A percentile compares a stretch with the other conserved stretches of the same genome.
These are phyloP conservation scores for Parnassius glacialis DNA, from an alignment of 2,888 invertebrate genomes.

Conservation along the genomic window DNA sequence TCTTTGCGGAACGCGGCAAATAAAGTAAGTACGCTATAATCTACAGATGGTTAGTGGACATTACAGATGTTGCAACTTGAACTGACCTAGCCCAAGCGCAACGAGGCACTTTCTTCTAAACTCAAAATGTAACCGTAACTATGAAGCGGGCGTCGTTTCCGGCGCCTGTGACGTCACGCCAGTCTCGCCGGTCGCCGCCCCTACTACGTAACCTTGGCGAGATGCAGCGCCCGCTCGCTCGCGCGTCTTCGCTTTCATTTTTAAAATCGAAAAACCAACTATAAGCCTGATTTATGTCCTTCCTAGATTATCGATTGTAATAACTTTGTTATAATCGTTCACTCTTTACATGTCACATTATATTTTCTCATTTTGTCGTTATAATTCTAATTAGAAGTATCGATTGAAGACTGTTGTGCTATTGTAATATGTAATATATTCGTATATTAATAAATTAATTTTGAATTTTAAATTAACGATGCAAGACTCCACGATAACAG, in stretches of 20 bases:
- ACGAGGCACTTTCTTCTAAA: slow-evolving; percentile 76
- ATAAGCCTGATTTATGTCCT: slow-evolving; percentile 3
- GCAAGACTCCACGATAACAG: slow-evolving; percentile 24
- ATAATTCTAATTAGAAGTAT: no score
- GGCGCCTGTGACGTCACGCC: slow-evolving; percentile 78
- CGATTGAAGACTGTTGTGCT: no score
- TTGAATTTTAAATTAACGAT: no score
- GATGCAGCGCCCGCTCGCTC: slow-evolving; percentile 39
- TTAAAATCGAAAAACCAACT: slow-evolving; percentile 34
- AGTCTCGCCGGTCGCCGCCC: slow-evolving; percentile 73
- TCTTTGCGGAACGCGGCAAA: neutral
- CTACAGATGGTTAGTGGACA: slow-evolving; percentile 4
- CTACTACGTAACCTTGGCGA: slow-evolving; percentile 70
- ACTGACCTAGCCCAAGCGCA: slow-evolving; percentile 73
- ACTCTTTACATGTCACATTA: no score
- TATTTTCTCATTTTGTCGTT: no score
- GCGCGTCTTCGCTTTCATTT: slow-evolving; percentile 60
- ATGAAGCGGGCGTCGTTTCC: slow-evolving; percentile 76
- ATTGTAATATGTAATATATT: no score
- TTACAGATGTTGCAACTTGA: slow-evolving; percentile 35
- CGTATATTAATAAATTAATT: no score
- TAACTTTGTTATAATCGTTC: no score
- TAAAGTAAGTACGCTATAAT: neutral
- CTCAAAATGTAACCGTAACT: slow-evolving; percentile 79
- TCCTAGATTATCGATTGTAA: neutral